A percentile compares a stretch with the other conserved stretches of the same genome.
Conservation (phyloP, 2,888 invertebrate species). For the Tipula helvola region DNA sequence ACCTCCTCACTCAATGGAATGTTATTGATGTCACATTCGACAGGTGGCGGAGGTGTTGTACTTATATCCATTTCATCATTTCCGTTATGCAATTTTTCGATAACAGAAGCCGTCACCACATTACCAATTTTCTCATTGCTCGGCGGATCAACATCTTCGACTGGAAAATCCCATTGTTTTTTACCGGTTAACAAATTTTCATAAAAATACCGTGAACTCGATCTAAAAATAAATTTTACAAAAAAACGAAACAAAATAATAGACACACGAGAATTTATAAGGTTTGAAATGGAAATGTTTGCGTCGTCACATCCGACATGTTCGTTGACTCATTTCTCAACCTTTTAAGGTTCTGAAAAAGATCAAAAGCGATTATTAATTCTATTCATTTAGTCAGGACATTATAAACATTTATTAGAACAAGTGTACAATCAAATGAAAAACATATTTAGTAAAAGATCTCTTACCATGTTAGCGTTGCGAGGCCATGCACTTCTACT, state of each 20-base stretch:
- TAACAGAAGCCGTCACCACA: slow-evolving; percentile 25
- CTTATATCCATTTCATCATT: slow-evolving; percentile 48
- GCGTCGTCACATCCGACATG: not conserved
- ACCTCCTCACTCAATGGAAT: not conserved
- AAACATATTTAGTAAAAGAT: not conserved
- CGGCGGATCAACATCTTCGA: slow-evolving; percentile 30
- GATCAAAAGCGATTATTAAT: not conserved
- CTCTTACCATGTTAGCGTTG: not conserved
- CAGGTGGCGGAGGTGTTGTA: slow-evolving; percentile 41
- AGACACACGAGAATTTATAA: not conserved
- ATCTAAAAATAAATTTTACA: slow-evolving; percentile 38
- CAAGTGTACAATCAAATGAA: not conserved
- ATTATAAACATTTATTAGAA: not conserved
- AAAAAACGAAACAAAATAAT: slow-evolving; percentile 13
- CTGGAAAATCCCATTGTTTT: slow-evolving; percentile 53
- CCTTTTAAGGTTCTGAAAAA: not conserved
- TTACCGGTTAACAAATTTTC: slow-evolving; percentile 44
- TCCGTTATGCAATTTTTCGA: slow-evolving; percentile 20
- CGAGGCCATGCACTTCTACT: not conserved
- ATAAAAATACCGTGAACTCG: slow-evolving; percentile 55
- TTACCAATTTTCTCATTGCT: slow-evolving; percentile 26
- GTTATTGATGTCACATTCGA: slow-evolving; percentile 20
- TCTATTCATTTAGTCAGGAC: not conserved
- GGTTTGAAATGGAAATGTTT: not conserved
- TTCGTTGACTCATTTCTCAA: not conserved